A percentile compares a stretch with the other conserved stretches of the same genome.
phyloP scores from a whole-genome alignment of 2,797 vertebrate species.

The Lithobates sylvaticus region DNA sequence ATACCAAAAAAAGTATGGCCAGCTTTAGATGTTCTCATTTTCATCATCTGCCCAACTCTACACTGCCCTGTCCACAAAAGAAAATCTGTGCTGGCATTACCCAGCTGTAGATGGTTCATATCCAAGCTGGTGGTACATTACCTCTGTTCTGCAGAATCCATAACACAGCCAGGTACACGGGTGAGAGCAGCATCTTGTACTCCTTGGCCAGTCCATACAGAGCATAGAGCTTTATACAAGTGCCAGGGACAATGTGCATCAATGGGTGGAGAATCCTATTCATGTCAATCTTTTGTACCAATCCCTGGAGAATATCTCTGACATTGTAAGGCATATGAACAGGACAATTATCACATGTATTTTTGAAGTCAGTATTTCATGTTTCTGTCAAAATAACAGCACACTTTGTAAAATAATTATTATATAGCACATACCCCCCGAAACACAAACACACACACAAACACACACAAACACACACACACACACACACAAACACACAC shows the following conservation, averaged over 20 bases:
- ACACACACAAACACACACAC: too few relatives aligned
- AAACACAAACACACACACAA: too few relatives aligned
- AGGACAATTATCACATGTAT: not conserved
- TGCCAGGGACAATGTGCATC: not conserved
- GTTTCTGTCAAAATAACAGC: constrained; percentile 6
- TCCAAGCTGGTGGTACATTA: not conserved
- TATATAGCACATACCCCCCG: not conserved
- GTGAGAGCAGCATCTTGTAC: constrained; percentile 4
- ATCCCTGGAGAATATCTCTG: not conserved
- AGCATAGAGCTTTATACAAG: not conserved
- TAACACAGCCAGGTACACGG: not conserved
- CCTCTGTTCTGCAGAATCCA: constrained; percentile 31
- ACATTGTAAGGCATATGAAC: not conserved
- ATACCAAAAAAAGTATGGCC: too few relatives aligned
- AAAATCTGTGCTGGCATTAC: too few relatives aligned
- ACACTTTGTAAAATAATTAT: not conserved
- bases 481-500: too few relatives aligned
- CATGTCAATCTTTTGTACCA: not conserved
- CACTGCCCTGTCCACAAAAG: too few relatives aligned
- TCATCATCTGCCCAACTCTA: too few relatives aligned
- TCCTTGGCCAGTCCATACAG: not conserved
- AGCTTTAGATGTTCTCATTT: too few relatives aligned
- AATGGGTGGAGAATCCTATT: not conserved
- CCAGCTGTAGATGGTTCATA: too few relatives aligned
- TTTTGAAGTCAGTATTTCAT: constrained; percentile 2